Conservation (phyloP, 2,888 invertebrate species). For the Xanthorhoe designata region DNA sequence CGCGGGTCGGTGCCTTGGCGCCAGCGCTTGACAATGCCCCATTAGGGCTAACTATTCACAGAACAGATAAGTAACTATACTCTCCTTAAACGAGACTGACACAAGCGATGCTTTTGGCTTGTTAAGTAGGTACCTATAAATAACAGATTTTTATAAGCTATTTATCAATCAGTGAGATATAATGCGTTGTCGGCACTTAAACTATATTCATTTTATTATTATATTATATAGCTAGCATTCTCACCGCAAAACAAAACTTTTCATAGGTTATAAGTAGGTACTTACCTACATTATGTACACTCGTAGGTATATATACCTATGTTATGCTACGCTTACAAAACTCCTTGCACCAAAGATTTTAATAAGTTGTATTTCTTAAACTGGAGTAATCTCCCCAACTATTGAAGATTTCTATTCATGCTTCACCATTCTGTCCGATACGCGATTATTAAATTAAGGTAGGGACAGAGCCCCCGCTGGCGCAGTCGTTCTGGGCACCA, state of each 20-base stretch:
- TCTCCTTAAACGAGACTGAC: conserved; percentile 35
- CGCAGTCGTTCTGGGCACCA: conserved; percentile 59
- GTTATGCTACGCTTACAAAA: neutral
- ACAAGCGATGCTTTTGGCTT: conserved; percentile 20
- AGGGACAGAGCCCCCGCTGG: conserved; percentile 65
- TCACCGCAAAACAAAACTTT: too few species aligned
- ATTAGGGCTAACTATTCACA: conserved; percentile 58
- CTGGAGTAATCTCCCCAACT: conserved; percentile 26
- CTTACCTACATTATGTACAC: too few species aligned
- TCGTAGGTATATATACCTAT: too few species aligned
- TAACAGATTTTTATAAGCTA: conserved; percentile 2
- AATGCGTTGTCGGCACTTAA: conserved; percentile 8
- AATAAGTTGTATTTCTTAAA: conserved; percentile 38
- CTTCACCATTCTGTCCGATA: conserved; percentile 45
- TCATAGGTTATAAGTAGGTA: too few species aligned
- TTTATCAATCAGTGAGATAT: conserved; percentile 19
- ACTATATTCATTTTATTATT: neutral
- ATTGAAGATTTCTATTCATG: conserved; percentile 40
- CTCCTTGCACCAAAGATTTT: conserved; percentile 1
- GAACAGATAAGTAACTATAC: conserved; percentile 44
- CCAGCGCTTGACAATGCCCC: conserved; percentile 61
- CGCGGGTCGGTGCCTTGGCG: conserved; percentile 50
- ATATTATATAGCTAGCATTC: too few species aligned
- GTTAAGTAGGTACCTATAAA: conserved; percentile 22
- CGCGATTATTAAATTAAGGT: conserved; percentile 76